A percentile compares a stretch with the other conserved stretches of the same genome.
phyloP scores from a whole-genome alignment of 2,113 vertebrate genomes.

The Hippocampus guttulatus region DNA sequence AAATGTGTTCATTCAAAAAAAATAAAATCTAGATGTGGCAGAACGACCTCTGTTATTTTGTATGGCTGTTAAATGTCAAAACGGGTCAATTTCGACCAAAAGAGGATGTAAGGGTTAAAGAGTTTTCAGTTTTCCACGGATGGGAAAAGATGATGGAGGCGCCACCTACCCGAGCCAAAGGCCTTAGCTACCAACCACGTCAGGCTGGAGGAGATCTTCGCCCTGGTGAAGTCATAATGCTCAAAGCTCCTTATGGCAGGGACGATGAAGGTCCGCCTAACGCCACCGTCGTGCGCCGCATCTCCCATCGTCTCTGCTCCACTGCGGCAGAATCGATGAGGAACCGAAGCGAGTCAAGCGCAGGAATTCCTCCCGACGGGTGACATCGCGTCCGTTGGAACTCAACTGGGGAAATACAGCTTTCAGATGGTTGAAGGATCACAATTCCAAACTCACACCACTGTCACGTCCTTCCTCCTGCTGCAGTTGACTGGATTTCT shows the following conservation, averaged over 20 bases:
- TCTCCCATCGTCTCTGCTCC: conserved; percentile 82
- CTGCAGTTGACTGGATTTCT: neutral
- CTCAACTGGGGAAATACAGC: neutral
- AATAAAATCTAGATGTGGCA: neutral
- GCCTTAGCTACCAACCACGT: conserved; percentile 98
- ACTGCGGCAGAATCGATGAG: conserved; percentile 11
- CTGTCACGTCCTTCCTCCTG: neutral
- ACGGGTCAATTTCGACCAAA: neutral
- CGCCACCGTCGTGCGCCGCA: conserved; percentile 73
- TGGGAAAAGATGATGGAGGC: conserved; percentile 18
- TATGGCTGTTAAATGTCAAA: neutral
- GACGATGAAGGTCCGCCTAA: conserved; percentile 88
- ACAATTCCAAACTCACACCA: conserved; percentile 4
- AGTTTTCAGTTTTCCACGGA: neutral
- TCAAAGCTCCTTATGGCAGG: conserved; percentile 92
- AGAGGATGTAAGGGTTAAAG: too few relatives aligned
- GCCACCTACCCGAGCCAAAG: conserved; percentile 92
- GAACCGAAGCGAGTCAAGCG: conserved; percentile 11
- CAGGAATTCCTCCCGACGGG: conserved; percentile 7
- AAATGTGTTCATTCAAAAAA: too few relatives aligned
- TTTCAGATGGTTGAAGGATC: neutral
- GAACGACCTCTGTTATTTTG: neutral
- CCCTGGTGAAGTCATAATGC: conserved; percentile 92
- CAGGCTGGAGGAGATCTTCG: conserved; percentile 92
- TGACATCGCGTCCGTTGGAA: conserved; percentile 3